Evolutionary conservation across 2,113 vertebrate genomes (phyloP).

Genomic region (Symphodus melops): DNA sequence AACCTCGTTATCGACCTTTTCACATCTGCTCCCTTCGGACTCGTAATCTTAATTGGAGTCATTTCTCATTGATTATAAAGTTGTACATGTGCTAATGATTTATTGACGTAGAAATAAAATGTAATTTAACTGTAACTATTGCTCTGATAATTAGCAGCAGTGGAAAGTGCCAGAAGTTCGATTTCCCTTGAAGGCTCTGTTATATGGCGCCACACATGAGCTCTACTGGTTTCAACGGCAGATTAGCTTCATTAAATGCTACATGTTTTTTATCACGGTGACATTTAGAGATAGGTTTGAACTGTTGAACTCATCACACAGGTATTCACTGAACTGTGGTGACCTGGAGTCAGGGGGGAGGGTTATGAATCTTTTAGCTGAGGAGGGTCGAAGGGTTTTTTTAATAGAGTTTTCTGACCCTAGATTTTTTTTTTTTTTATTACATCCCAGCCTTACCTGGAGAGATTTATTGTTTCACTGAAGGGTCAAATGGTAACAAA

Average conservation of each 20-base stretch:
- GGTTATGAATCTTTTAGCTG: not conserved
- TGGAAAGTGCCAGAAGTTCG: not conserved
- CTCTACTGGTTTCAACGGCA: not conserved
- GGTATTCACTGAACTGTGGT: not conserved
- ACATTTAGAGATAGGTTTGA: slow-evolving; percentile 15
- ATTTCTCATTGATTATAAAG: not conserved
- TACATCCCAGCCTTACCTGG: not conserved
- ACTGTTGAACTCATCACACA: not conserved
- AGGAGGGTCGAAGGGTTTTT: not conserved
- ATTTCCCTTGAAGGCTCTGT: not conserved
- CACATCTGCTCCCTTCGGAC: too few species aligned
- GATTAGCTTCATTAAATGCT: not conserved
- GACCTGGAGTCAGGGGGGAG: not conserved
- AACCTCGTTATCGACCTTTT: too few species aligned
- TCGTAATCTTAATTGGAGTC: too few species aligned
- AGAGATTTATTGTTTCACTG: not conserved
- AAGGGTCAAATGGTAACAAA: not conserved
- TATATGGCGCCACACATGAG: not conserved
- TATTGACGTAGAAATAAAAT: not conserved
- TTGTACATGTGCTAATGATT: not conserved
- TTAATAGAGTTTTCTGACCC: not conserved
- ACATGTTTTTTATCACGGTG: slow-evolving; percentile 1
- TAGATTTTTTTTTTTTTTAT: not conserved
- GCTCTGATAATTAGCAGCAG: not conserved
- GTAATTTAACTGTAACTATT: not conserved